Conservation (phyloP, 2,888 invertebrate genomes). For the Hedychridium roseum region DNA sequence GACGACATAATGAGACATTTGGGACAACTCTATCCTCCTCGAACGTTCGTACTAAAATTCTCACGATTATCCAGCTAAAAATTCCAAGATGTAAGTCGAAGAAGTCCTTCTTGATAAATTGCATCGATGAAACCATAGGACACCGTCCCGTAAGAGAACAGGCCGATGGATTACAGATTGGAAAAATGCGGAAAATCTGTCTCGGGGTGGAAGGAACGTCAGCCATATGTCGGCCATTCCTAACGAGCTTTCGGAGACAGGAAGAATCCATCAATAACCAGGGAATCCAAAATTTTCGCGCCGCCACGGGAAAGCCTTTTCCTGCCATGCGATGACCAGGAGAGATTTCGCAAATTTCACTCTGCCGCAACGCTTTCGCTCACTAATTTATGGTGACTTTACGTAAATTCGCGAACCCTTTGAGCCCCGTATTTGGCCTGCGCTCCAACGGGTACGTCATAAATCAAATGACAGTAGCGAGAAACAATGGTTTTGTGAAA, state of each 20-base stretch:
- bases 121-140: too few species aligned
- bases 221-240: constrained; percentile 27
- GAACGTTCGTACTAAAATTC: too few species aligned
- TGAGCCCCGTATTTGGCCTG: constrained; percentile 10
- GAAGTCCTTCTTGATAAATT: too few species aligned
- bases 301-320: too few species aligned
- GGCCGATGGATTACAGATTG: too few species aligned
- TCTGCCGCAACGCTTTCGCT: constrained; percentile 26
- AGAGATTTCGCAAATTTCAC: constrained; percentile 41
- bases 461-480: constrained; percentile 32
- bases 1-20: constrained; percentile 43
- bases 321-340: neutral
- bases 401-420: constrained; percentile 47
- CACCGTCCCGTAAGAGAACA: too few species aligned
- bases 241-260: constrained; percentile 14
- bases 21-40: constrained; percentile 8
- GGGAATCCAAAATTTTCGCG: too few species aligned
- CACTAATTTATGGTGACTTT: constrained; percentile 50
- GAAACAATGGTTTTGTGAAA: constrained; percentile 35
- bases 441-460: constrained; percentile 16
- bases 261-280: constrained; percentile 8
- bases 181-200: too few species aligned
- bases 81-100: too few species aligned
- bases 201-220: too few species aligned
- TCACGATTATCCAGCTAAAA: too few species aligned